A percentile compares a stretch with the other conserved stretches of the same genome.
Conservation (phyloP, 2,888 invertebrate species). For the Brachylomia viminalis region DNA sequence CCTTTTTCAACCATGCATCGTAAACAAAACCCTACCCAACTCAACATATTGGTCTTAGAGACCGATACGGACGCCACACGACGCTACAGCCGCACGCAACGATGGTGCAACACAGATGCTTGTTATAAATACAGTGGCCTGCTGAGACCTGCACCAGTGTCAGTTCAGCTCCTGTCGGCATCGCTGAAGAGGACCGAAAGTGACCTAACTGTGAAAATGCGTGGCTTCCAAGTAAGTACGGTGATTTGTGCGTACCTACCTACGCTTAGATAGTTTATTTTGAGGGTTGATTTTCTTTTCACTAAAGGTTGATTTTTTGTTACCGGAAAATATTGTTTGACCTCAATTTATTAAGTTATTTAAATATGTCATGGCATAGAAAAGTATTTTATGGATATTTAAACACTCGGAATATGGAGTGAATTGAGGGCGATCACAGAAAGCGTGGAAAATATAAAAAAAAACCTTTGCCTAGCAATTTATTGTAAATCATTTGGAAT, state of each 20-base stretch:
- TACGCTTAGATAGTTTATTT: background rate
- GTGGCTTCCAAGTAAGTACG: constrained; percentile 86
- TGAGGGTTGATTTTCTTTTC: background rate
- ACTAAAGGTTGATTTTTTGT: background rate
- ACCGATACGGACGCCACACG: constrained; percentile 21
- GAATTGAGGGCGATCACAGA: background rate
- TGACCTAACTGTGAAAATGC: constrained; percentile 84
- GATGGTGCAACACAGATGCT: constrained; percentile 78
- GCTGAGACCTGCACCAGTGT: constrained; percentile 77
- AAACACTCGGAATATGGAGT: background rate
- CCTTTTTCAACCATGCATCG: background rate
- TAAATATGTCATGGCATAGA: too few relatives aligned
- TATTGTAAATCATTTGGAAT: background rate
- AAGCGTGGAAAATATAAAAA: background rate
- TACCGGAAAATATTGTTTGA: too few relatives aligned
- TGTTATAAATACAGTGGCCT: constrained; percentile 84
- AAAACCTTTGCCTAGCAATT: background rate
- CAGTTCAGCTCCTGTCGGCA: constrained; percentile 88
- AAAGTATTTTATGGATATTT: background rate
- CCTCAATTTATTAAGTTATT: background rate
- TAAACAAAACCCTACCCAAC: constrained; percentile 21
- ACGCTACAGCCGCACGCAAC: constrained; percentile 50
- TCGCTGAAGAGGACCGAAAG: constrained; percentile 89
- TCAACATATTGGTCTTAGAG: constrained; percentile 12
- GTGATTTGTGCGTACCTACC: constrained; percentile 32